A percentile compares a stretch with the other conserved stretches of the same genome.
phyloP scores from a whole-genome alignment of 2,113 vertebrate species.

The Ahaetulla prasina region DNA sequence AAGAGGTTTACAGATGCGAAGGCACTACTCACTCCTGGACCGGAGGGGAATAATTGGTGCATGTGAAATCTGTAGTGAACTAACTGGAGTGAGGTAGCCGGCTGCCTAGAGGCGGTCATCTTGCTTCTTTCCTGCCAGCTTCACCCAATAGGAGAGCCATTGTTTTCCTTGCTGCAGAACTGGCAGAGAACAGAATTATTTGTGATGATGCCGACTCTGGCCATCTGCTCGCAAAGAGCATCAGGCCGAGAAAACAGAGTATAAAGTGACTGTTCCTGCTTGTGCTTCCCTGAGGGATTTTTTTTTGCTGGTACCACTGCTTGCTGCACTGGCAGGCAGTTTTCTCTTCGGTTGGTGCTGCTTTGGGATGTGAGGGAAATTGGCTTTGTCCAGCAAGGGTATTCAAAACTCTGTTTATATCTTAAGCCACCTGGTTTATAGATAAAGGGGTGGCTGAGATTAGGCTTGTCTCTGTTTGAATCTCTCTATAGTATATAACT shows the following conservation, averaged over 20 bases:
- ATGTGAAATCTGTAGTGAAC: background rate
- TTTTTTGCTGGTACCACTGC: background rate
- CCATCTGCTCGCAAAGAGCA: constrained; percentile 61
- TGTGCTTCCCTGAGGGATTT: background rate
- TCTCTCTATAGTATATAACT: background rate
- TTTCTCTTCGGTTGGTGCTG: background rate
- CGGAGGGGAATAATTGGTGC: background rate
- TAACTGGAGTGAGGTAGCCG: background rate
- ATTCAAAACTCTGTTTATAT: background rate
- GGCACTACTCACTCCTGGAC: background rate
- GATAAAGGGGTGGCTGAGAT: background rate
- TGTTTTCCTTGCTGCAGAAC: constrained; percentile 53
- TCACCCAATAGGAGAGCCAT: constrained; percentile 20
- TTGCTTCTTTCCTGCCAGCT: background rate
- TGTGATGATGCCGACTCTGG: constrained; percentile 35
- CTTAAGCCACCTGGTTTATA: background rate
- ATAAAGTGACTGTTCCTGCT: background rate
- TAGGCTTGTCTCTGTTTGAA: background rate
- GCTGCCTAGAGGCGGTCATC: background rate
- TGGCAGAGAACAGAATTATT: constrained; percentile 65
- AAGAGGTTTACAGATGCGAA: background rate
- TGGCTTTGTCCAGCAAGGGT: background rate
- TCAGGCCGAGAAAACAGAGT: background rate
- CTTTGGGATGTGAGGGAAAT: background rate
- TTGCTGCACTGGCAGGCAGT: background rate